These are phyloP conservation scores for Atherix ibis DNA, from an alignment of 2,888 invertebrate genomes.

Conservation along the genomic window DNA sequence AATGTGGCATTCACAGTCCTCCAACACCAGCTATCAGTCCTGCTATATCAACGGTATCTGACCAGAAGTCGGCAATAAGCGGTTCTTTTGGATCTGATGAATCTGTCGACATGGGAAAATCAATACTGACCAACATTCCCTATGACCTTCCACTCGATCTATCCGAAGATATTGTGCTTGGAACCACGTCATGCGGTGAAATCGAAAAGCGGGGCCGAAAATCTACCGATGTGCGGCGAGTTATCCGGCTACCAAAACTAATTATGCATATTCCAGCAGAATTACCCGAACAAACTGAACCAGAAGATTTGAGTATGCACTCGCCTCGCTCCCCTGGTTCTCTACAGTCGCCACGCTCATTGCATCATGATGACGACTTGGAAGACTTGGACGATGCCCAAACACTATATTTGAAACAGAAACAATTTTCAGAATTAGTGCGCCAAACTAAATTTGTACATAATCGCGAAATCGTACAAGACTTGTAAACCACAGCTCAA, in stretches of 20 bases:
- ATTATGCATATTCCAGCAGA: conserved; percentile 22
- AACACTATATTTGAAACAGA: conserved; percentile 33
- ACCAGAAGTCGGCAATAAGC: conserved; percentile 26
- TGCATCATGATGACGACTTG: conserved; percentile 36
- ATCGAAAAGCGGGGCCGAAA: conserved; percentile 29
- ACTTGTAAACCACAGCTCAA: no score
- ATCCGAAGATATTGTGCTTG: conserved; percentile 32
- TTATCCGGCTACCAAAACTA: conserved; percentile 33
- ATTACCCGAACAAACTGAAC: conserved; percentile 76
- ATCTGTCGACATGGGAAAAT: conserved; percentile 16
- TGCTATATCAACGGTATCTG: conserved; percentile 17
- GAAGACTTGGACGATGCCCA: conserved; percentile 39
- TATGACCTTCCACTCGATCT: conserved; percentile 34
- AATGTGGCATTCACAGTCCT: conserved; percentile 43
- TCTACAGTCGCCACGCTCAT: conserved; percentile 32
- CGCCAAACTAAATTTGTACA: no score
- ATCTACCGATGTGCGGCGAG: conserved; percentile 36
- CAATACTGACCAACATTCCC: conserved; percentile 16
- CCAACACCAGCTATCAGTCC: conserved; percentile 25
- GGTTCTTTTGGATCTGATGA: conserved; percentile 27
- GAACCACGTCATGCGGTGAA: conserved; percentile 20
- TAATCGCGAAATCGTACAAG: no score
- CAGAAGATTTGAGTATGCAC: conserved; percentile 73
- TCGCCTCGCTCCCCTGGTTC: conserved; percentile 24
- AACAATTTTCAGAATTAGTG: no score